These are phyloP conservation scores for Phaonia tiefii DNA, from an alignment of 2,888 invertebrate species.

Conservation along the genomic window DNA sequence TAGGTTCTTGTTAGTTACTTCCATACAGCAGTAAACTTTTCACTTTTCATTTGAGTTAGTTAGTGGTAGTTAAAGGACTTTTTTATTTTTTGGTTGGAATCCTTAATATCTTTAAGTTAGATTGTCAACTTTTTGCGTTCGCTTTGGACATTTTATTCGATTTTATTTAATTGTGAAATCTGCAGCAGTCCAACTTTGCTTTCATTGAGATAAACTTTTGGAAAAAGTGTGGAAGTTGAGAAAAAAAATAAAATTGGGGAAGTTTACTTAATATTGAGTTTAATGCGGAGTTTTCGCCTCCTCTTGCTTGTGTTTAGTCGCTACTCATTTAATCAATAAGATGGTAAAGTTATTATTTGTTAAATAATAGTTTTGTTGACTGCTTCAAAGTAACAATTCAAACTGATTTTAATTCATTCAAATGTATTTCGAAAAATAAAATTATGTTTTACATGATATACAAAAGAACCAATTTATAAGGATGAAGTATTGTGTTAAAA, in stretches of 20 bases:
- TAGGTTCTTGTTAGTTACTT: slow-evolving; percentile 18
- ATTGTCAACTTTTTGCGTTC: no score
- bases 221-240: slow-evolving; percentile 32
- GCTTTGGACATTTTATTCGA: not conserved
- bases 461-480: no score
- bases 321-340: slow-evolving; percentile 59
- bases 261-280: not conserved
- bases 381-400: no score
- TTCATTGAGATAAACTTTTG: not conserved
- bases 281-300: slow-evolving; percentile 37
- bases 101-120: slow-evolving; percentile 1
- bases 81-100: slow-evolving; percentile 15
- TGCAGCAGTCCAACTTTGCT: slow-evolving; percentile 22
- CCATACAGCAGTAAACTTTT: slow-evolving; percentile 17
- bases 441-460: no score
- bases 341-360: no score
- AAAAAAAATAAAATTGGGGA: slow-evolving; percentile 11
- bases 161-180: slow-evolving; percentile 13
- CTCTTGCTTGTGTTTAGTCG: slow-evolving; percentile 48
- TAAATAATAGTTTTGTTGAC: slow-evolving; percentile 34
- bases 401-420: no score
- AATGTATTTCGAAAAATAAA: no score
- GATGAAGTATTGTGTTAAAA: no score
- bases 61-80: not conserved
- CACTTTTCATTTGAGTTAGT: slow-evolving; percentile 28